Evolutionary conservation across 1,140 invertebrate species (phyloP), one percentile per base, ranked within the genome.

Genomic region (Mylabris phalerata): DNA sequence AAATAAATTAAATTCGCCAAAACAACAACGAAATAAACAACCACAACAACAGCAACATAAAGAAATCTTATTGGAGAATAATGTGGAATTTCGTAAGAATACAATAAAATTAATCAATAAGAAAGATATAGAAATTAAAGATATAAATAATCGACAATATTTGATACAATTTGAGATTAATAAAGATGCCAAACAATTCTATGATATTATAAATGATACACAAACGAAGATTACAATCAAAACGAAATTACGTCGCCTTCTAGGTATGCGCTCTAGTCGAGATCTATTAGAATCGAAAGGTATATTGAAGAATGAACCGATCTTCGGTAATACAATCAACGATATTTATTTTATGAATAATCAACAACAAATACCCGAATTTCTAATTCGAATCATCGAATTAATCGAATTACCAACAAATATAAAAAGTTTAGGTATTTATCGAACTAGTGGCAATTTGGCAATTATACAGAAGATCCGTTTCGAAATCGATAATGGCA

Each of bases 401-500:
- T 40, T 72, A 9, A 65, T 72, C 4, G 69, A 72, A 45, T 61
- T 50, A 26, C 64, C 65, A 10, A 62, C 66, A 40, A 72, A 72
- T 46, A 70, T 72, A 2, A 66, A 58, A 1, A 70, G 65, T 39
- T 48, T 67, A 24, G 66, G 67, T 3, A 32, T 72, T 27, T 72
- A 72, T 45, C 59, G 71, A 46, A 64, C 69, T 4, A 69, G 66
- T 6, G 71, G 69, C 7, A 72, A 72, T 63, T 49, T 72, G 50
- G 71, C 71, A 0, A 65, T 60, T 1, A 70, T 72, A 42, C 71
- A 72, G 47, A 71, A 72, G 59, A 72, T 72, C 5, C 62, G 71
- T 2, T 65, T 65, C 9, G 71, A 86, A 80, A 80, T 86, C 46
- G 86, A 88, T 70, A 83, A 85, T 73, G 85, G 89, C 67, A 85